These are phyloP conservation scores for Myotis vivesi DNA, from an alignment of 2,797 vertebrate species.

Conservation along the genomic window DNA sequence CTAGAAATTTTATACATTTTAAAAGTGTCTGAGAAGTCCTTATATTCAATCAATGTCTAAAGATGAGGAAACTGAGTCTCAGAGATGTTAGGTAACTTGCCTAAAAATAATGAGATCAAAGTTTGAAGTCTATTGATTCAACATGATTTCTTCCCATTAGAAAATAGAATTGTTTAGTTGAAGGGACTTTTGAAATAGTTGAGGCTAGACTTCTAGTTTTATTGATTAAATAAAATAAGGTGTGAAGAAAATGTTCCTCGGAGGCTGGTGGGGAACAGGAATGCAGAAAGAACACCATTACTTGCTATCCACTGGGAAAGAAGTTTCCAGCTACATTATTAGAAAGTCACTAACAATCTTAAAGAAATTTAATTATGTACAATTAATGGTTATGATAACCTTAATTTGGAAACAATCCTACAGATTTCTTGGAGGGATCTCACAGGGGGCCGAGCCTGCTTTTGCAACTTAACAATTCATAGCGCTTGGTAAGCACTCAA, in stretches of 20 bases:
- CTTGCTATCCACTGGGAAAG: not conserved
- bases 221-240: not conserved
- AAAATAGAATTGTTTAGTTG: not conserved
- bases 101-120: not conserved
- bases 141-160: not conserved
- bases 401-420: not conserved
- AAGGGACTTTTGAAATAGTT: not conserved
- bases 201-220: not conserved
- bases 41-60: not conserved
- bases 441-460: not conserved
- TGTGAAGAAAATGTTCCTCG: not conserved
- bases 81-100: not conserved
- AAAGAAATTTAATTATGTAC: not conserved
- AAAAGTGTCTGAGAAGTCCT: not conserved
- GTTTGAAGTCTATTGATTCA: not conserved
- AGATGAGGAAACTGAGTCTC: not conserved
- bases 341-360: not conserved
- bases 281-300: not conserved
- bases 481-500: not conserved
- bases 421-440: not conserved
- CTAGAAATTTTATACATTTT: not conserved
- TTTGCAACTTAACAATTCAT: not conserved
- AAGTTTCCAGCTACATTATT: not conserved
- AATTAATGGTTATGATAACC: not conserved
- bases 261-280: not conserved